Base-by-base conservation (phyloP, 2,888 invertebrate species). In the Crocallis elinguaria region DNA sequence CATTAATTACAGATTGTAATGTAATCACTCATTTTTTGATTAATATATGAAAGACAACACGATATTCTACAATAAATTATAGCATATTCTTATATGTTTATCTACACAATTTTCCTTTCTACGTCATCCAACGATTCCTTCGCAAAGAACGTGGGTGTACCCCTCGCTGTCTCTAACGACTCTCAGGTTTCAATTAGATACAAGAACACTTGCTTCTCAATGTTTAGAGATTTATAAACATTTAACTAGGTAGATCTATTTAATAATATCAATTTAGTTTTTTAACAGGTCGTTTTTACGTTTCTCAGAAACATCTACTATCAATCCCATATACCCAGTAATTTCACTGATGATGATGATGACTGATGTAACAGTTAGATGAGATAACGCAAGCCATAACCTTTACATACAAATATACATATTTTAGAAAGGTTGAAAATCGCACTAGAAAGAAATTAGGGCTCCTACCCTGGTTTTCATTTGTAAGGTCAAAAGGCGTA, bases 111-210 rank as follows among this genome's bases (percentile, higher is more conserved):
- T 42, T 53, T 53, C 35, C 50, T 37, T 48, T 37, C 35, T 45
- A 49, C 60, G 50, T 59, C 52, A 53, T 46, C 12, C 36, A 23
- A 36, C 25, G 39, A 55, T 53, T 54, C 56, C 60, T 49, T 49
- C 13, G 11, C 29, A 41, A 45, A 55, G 42, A 8, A 57, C 57
- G 62, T 62, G 62, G 62, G 64, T 33, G 54, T 49, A 45, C 13
- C 42, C 45, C 38, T 51, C 33, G 43, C 21, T 12, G 38, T 39
- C 45, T 52, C 49, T 48, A 49, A 43, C 51, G 59, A 62, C 49
- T 69, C 70, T 79, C 70, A 60, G 60, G 69, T 75, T 78, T 73
- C 71, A 76, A 78, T 79, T 74, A 76, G 65, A 56, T 53, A 57
- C 51, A 49, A 57, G 64, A 71, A 73, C 64, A 65, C 64, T 67